Conservation (phyloP, 1,140 invertebrate species). For the Batillaria attramentaria region DNA sequence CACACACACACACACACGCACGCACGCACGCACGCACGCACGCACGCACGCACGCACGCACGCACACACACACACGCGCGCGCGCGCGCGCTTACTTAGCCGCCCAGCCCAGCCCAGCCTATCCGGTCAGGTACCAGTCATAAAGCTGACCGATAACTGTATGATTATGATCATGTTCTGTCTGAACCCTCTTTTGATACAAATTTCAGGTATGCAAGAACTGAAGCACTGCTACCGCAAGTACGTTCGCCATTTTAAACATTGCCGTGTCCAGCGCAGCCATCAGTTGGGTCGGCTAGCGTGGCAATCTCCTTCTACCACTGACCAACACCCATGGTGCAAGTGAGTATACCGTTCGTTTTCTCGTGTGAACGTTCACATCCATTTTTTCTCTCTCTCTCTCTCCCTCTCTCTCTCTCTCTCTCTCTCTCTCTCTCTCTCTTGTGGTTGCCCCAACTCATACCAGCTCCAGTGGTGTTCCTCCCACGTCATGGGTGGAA, state of each 20-base stretch:
- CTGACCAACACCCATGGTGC: conserved; percentile 35
- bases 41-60: no score
- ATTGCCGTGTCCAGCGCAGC: conserved; percentile 23
- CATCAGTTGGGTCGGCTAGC: conserved; percentile 17
- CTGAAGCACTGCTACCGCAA: conserved; percentile 26
- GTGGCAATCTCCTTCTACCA: not conserved
- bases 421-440: conserved; percentile 9
- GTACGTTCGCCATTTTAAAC: conserved; percentile 28
- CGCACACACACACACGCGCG: no score
- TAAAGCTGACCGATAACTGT: no score
- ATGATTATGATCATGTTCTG: no score
- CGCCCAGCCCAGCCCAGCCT: no score
- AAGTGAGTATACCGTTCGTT: conserved; percentile 36
- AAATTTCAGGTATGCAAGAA: conserved; percentile 30
- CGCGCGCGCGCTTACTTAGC: no score
- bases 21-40: no score
- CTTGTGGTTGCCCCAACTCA: not conserved
- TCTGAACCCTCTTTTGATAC: no score
- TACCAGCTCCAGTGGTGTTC: no score
- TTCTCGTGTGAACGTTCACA: not conserved
- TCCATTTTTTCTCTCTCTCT: conserved; percentile 28
- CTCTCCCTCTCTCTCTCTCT: conserved; percentile 1
- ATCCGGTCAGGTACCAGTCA: no score
- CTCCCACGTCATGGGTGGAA: no score
- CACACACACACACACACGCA: no score